A percentile compares a stretch with the other conserved stretches of the same genome.
Conservation (phyloP, 2,113 vertebrate genomes). For the Gymnarchus niloticus region DNA sequence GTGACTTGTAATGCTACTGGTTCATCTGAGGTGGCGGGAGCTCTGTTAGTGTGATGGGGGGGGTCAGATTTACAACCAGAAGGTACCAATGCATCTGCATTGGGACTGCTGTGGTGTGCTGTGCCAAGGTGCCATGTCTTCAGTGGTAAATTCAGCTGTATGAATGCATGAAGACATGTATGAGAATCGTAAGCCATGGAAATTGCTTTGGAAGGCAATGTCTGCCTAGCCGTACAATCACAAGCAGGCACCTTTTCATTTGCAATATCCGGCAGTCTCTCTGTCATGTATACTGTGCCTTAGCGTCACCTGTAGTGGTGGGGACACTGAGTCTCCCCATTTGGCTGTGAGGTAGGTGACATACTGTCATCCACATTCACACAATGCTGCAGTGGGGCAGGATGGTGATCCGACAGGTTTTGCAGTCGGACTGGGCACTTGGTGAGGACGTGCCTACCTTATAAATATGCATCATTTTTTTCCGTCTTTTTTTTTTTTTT, state of each 20-base stretch:
- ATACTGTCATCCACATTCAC: neutral
- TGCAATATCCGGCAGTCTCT: neutral
- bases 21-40: neutral
- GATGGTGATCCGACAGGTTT: neutral
- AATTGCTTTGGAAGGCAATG: neutral
- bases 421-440: neutral
- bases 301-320: neutral
- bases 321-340: neutral
- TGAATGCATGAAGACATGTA: neutral
- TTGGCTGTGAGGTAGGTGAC: neutral
- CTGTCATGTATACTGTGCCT: neutral
- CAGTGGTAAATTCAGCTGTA: neutral
- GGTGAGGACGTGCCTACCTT: neutral
- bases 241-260: neutral
- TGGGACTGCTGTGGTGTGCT: neutral
- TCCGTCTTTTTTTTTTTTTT: neutral
- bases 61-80: neutral
- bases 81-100: neutral
- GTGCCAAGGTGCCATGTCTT: neutral
- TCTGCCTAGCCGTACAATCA: neutral
- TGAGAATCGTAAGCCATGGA: neutral
- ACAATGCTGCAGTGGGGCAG: neutral
- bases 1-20: neutral
- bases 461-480: neutral
- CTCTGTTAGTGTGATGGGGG: neutral